Evolutionary conservation across 2,113 vertebrate species (phyloP).

Genomic region (Carassius gibelio): DNA sequence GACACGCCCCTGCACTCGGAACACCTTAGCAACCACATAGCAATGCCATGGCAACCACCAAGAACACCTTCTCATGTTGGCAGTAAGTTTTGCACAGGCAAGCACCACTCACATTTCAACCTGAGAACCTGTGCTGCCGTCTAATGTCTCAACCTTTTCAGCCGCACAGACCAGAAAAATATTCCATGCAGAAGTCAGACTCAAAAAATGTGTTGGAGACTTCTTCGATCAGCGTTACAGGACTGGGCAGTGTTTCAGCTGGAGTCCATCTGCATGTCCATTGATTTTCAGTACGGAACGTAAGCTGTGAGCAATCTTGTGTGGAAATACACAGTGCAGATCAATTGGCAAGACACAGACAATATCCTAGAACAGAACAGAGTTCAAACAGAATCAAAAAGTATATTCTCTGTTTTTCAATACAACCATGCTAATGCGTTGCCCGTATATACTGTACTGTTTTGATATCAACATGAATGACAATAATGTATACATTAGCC

Average conservation of each 20-base stretch:
- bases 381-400: too few relatives aligned
- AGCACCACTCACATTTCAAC: not conserved
- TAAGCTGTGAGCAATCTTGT: conserved; percentile 33
- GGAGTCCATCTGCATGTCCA: conserved; percentile 16
- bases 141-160: not conserved
- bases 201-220: not conserved
- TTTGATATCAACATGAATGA: too few relatives aligned
- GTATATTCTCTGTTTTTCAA: not conserved
- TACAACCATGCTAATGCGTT: not conserved
- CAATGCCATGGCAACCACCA: not conserved
- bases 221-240: not conserved
- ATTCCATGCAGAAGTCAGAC: not conserved
- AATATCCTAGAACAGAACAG: not conserved
- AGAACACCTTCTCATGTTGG: not conserved
- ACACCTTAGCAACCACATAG: too few relatives aligned
- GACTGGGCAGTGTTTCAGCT: not conserved
- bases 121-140: not conserved
- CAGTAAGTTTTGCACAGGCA: not conserved
- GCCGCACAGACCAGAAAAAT: not conserved
- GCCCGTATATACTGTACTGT: too few relatives aligned
- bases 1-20: too few relatives aligned
- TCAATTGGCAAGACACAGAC: not conserved
- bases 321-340: not conserved
- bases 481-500: too few relatives aligned
- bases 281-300: conserved; percentile 22